Conservation (phyloP, 2,797 vertebrate species). For the Garrulus glandarius region DNA sequence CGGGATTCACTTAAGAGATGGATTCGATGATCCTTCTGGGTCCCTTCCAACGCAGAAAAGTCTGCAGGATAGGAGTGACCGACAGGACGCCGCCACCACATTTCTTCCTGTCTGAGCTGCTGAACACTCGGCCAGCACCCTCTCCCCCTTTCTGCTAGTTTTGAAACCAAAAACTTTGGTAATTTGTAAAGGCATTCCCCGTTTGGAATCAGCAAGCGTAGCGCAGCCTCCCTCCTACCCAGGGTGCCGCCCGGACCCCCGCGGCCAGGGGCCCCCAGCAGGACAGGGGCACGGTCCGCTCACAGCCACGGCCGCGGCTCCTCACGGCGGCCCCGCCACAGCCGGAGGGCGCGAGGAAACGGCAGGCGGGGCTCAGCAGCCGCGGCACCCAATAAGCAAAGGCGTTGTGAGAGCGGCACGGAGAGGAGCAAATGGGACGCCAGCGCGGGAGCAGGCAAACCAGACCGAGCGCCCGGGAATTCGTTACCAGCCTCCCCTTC, state of each 20-base stretch:
- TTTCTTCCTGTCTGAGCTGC: background rate
- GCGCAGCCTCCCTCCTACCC: too few species aligned
- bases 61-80: background rate
- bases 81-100: rapidly evolving
- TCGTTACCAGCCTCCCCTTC: rapidly evolving
- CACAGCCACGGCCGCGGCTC: rapidly evolving
- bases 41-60: too few species aligned
- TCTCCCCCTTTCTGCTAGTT: background rate
- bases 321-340: background rate
- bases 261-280: background rate
- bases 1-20: background rate
- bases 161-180: background rate
- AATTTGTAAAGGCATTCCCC: background rate
- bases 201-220: rapidly evolving
- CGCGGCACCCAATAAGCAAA: background rate
- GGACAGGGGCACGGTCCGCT: rapidly evolving
- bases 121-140: background rate
- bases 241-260: rapidly evolving
- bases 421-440: rapidly evolving
- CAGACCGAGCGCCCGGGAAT: rapidly evolving
- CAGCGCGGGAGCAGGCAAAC: background rate
- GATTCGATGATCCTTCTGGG: background rate
- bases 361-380: background rate
- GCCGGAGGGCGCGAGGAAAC: rapidly evolving
- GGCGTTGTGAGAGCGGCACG: background rate